phyloP scores from a whole-genome alignment of 2,797 vertebrate species.

The Rhinoraja longicauda region DNA sequence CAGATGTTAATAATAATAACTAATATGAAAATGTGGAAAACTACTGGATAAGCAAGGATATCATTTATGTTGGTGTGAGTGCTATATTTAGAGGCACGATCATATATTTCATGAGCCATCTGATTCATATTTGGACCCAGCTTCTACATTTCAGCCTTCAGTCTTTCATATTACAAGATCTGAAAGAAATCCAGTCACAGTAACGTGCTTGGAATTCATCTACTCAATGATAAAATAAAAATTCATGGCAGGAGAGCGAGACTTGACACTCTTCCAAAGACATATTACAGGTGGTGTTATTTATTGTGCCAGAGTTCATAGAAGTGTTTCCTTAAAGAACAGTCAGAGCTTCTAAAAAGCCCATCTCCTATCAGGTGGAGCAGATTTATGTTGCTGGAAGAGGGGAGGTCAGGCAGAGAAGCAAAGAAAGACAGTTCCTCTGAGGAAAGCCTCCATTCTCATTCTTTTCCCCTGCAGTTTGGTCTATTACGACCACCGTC shows the following conservation, averaged over 20 bases:
- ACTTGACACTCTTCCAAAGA: conserved; percentile 67
- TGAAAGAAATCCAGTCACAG: conserved; percentile 18
- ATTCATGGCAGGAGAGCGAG: conserved; percentile 67
- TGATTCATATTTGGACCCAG: conserved; percentile 34
- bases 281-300: conserved; percentile 74
- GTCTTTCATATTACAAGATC: conserved; percentile 28
- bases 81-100: conserved; percentile 20
- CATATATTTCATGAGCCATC: neutral
- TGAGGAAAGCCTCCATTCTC: conserved; percentile 53
- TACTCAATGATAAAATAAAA: conserved; percentile 70
- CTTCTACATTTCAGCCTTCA: conserved; percentile 24
- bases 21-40: conserved; percentile 16
- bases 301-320: conserved; percentile 73
- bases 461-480: conserved; percentile 40
- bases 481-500: conserved; percentile 22
- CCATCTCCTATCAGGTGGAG: conserved; percentile 70
- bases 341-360: conserved; percentile 75
- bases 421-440: conserved; percentile 51
- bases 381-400: conserved; percentile 63
- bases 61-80: neutral
- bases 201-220: conserved; percentile 71
- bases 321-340: conserved; percentile 70
- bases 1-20: neutral
- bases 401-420: conserved; percentile 54
- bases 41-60: neutral